Conservation (phyloP, 2,797 vertebrate species). For the Hypotaenidia philippensis region DNA sequence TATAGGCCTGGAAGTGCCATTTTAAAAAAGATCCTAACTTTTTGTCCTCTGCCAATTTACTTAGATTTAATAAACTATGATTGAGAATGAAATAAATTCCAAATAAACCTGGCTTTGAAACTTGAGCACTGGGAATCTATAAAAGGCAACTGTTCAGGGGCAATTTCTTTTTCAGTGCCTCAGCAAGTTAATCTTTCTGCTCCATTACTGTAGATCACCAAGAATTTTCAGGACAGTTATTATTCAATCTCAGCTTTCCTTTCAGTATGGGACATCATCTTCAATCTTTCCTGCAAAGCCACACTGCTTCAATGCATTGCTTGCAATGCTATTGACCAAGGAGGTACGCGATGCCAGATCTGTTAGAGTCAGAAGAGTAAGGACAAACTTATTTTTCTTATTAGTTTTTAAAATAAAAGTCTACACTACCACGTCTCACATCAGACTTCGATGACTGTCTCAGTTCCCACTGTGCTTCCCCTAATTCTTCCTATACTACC, state of each 20-base stretch:
- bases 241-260: not conserved
- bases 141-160: not conserved
- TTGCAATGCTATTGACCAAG: not conserved
- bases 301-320: fast-evolving
- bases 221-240: not conserved
- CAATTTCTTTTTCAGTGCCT: not conserved
- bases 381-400: not conserved
- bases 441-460: not conserved
- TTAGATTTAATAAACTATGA: not conserved
- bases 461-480: not conserved
- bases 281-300: not conserved
- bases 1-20: not conserved
- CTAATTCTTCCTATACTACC: not conserved
- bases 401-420: not conserved
- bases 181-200: not conserved
- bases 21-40: not conserved
- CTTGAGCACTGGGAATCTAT: not conserved
- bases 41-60: not conserved
- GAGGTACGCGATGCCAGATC: not conserved
- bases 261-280: not conserved
- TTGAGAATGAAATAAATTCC: not conserved
- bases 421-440: fast-evolving
- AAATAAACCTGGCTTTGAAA: not conserved
- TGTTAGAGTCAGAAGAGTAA: not conserved
- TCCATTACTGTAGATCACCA: not conserved